A percentile compares a stretch with the other conserved stretches of the same genome.
These are phyloP conservation scores for Xestoiulus laeticollis DNA, from an alignment of 2,888 invertebrate species.

Conservation along the genomic window DNA sequence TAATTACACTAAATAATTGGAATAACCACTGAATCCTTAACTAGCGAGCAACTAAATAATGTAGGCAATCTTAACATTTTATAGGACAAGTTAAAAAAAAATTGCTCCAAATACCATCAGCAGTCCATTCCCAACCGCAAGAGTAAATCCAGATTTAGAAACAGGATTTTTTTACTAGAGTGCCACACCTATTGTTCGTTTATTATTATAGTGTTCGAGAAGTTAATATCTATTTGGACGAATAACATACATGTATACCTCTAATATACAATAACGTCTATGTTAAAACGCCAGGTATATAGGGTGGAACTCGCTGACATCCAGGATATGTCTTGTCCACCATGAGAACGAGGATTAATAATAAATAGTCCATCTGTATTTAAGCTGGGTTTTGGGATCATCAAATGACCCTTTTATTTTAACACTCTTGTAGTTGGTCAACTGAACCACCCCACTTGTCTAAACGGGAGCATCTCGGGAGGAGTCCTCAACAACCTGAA, in stretches of 20 bases:
- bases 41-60: not conserved
- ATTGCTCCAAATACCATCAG: constrained; percentile 22
- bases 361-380: not conserved
- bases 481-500: constrained; percentile 33
- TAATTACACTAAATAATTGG: not conserved
- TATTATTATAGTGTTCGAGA: not conserved
- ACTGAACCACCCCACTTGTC: not conserved
- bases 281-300: not conserved
- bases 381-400: constrained; percentile 31
- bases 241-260: not conserved
- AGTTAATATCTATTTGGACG: not conserved
- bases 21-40: not conserved
- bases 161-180: not conserved
- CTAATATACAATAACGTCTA: not conserved
- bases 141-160: not conserved
- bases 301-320: not conserved
- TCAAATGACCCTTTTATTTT: constrained; percentile 39
- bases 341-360: not conserved
- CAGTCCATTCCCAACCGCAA: not conserved
- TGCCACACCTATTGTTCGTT: constrained; percentile 40
- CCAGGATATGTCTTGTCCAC: not conserved
- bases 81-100: not conserved
- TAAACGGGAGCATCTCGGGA: constrained; percentile 43
- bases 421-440: constrained; percentile 21
- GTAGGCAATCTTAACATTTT: not conserved